Percentiles rank a stretch among this genome's conserved stretches.
Evolutionary conservation across 2,797 vertebrate species (phyloP).

Genomic region (Lophius americanus): DNA sequence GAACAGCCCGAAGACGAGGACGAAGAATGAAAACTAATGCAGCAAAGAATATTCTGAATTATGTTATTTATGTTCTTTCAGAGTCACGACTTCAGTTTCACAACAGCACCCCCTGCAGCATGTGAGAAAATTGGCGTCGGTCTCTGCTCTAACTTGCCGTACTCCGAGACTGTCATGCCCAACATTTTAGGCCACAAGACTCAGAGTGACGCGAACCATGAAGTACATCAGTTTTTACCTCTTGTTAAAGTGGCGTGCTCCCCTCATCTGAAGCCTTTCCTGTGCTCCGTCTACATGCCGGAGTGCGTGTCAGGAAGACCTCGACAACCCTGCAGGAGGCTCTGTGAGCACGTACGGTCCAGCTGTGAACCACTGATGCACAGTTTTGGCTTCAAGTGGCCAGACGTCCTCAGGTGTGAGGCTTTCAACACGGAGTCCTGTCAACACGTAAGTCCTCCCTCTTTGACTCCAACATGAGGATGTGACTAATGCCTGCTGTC

Average conservation of each 20-base stretch:
- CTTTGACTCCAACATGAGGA: too few relatives aligned
- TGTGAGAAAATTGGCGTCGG: conserved; percentile 60
- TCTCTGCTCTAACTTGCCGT: conserved; percentile 51
- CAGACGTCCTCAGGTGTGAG: conserved; percentile 41
- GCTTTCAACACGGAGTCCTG: conserved; percentile 53
- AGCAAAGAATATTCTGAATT: neutral
- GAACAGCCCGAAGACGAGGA: too few relatives aligned
- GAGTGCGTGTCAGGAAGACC: conserved; percentile 57
- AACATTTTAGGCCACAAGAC: conserved; percentile 48
- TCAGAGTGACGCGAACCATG: conserved; percentile 25
- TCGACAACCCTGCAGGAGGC: conserved; percentile 54
- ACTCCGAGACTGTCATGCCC: conserved; percentile 68
- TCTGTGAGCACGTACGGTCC: conserved; percentile 52
- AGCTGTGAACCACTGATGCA: conserved; percentile 53
- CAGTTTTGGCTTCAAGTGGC: conserved; percentile 48
- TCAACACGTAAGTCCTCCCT: conserved; percentile 40
- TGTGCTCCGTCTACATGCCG: conserved; percentile 68
- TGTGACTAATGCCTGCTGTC: too few relatives aligned
- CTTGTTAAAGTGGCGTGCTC: conserved; percentile 61
- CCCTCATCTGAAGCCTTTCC: conserved; percentile 56
- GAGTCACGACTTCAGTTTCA: neutral
- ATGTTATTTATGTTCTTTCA: conserved; percentile 14
- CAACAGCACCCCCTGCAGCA: neutral
- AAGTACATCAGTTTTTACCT: neutral
- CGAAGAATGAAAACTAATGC: neutral